Evolutionary conservation across 2,888 invertebrate species (phyloP).

Genomic region (Rotaria magnacalcarata): DNA sequence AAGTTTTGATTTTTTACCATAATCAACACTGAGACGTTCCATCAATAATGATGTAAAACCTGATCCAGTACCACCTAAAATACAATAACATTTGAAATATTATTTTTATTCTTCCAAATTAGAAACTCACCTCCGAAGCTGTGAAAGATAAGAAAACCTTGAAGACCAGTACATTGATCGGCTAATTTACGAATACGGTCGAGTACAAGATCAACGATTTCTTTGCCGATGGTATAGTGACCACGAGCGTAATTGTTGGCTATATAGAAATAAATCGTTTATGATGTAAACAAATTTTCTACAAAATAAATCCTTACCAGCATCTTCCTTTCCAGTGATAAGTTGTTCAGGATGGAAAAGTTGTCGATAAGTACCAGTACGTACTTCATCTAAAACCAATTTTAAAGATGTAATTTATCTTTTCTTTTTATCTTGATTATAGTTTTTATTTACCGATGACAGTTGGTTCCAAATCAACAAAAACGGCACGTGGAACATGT

Average conservation of each 20-base stretch:
- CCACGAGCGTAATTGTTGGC: slow-evolving; percentile 54
- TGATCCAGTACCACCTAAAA: slow-evolving; percentile 52
- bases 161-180: slow-evolving; percentile 58
- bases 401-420: too few species aligned
- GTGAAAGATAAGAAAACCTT: slow-evolving; percentile 58
- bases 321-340: slow-evolving; percentile 81
- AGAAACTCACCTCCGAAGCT: slow-evolving; percentile 51
- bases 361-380: slow-evolving; percentile 71
- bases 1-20: slow-evolving; percentile 63
- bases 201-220: slow-evolving; percentile 52
- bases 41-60: slow-evolving; percentile 62
- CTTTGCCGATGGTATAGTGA: slow-evolving; percentile 53
- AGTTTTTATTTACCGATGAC: slow-evolving; percentile 66
- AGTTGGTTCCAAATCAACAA: slow-evolving; percentile 90
- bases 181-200: slow-evolving; percentile 60
- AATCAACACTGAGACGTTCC: slow-evolving; percentile 66
- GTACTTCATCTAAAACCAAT: slow-evolving; percentile 54
- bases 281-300: neutral
- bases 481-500: slow-evolving; percentile 67
- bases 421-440: neutral
- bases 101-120: neutral
- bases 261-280: neutral
- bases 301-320: slow-evolving; percentile 39
- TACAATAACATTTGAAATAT: neutral
- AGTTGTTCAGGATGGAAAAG: slow-evolving; percentile 95